phyloP scores from a whole-genome alignment of 2,888 invertebrate genomes.

The Synanthedon myopaeformis region DNA sequence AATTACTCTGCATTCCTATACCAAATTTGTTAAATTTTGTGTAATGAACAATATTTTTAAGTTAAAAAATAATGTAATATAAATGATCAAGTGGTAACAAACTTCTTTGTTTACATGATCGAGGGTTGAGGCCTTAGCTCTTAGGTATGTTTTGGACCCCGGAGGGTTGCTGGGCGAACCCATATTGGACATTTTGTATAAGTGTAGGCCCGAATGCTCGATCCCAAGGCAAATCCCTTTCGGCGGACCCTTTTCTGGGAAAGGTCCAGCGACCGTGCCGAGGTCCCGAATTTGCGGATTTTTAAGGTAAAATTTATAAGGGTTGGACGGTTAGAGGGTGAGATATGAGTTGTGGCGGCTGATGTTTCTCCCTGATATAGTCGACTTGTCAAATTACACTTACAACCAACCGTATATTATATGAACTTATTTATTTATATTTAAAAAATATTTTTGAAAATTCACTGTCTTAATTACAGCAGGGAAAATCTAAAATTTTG shows the following conservation, averaged over 20 bases:
- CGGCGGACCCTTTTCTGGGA: slow-evolving; percentile 59
- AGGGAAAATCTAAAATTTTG: too few relatives aligned
- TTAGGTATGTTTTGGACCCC: slow-evolving; percentile 50
- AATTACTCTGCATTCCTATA: too few relatives aligned
- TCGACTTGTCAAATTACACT: neutral
- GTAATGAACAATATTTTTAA: neutral
- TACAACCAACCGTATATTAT: neutral
- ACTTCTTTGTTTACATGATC: slow-evolving; percentile 58
- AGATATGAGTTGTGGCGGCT: slow-evolving; percentile 15
- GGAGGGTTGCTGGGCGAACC: slow-evolving; percentile 39
- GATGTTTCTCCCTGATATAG: slow-evolving; percentile 10
- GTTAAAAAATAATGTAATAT: slow-evolving; percentile 1
- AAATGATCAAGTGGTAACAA: slow-evolving; percentile 46
- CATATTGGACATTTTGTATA: slow-evolving; percentile 70
- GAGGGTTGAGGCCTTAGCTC: slow-evolving; percentile 22
- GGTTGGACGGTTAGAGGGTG: slow-evolving; percentile 22
- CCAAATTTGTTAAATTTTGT: too few relatives aligned
- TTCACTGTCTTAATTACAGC: too few relatives aligned
- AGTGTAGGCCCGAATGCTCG: slow-evolving; percentile 59
- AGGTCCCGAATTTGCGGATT: slow-evolving; percentile 67
- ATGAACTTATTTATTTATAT: neutral
- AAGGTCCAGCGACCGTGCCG: slow-evolving; percentile 59
- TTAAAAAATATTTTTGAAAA: too few relatives aligned
- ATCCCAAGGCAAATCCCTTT: slow-evolving; percentile 68
- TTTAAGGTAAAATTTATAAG: slow-evolving; percentile 70